phyloP scores from a whole-genome alignment of 2,888 invertebrate species.

The Drosophila borborema region DNA sequence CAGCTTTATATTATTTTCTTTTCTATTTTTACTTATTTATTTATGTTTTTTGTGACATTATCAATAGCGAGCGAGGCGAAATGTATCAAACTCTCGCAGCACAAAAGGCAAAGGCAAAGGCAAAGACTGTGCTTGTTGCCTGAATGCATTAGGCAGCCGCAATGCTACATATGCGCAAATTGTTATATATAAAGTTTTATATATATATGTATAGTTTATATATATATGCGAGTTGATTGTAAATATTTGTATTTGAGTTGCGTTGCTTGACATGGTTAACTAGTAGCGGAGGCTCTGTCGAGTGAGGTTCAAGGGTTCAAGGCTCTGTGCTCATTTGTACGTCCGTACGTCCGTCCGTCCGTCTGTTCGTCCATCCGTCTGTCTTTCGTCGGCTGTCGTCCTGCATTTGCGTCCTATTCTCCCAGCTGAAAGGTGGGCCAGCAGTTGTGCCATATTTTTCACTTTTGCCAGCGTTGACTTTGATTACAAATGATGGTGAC shows the following conservation, averaged over 20 bases:
- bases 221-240: conserved; percentile 14
- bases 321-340: conserved; percentile 59
- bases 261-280: conserved; percentile 60
- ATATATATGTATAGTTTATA: conserved; percentile 14
- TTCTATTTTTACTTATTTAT: background rate
- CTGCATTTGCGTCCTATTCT: conserved; percentile 27
- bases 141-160: conserved; percentile 38
- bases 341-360: conserved; percentile 17
- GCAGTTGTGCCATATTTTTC: conserved; percentile 49
- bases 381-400: conserved; percentile 21
- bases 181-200: background rate
- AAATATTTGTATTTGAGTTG: conserved; percentile 46
- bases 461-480: conserved; percentile 58
- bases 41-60: background rate
- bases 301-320: conserved; percentile 61
- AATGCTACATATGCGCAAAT: conserved; percentile 4
- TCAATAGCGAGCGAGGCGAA: background rate
- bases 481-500: conserved; percentile 73
- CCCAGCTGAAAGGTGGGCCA: conserved; percentile 49
- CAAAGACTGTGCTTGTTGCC: conserved; percentile 2
- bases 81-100: conserved; percentile 1
- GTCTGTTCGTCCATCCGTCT: conserved; percentile 5
- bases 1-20: background rate
- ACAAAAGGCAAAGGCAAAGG: background rate
- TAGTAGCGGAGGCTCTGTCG: conserved; percentile 12